These are phyloP conservation scores for Eospalax fontanierii DNA, from an alignment of 2,797 vertebrate genomes.

Conservation along the genomic window DNA sequence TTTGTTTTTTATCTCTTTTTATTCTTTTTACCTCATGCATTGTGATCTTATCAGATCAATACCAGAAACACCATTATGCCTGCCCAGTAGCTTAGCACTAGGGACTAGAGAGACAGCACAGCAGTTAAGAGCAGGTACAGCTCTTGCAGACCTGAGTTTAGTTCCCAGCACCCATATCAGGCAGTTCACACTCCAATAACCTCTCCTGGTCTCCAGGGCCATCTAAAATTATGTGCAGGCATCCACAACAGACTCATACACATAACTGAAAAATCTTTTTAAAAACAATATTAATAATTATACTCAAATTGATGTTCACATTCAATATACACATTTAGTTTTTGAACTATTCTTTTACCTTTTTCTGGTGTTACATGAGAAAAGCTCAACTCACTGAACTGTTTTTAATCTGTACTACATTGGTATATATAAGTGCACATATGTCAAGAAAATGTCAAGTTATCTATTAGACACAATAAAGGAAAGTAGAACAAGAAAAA, in stretches of 20 bases:
- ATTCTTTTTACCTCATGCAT: neutral
- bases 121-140: neutral
- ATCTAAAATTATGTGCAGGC: no score
- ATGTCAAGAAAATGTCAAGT: neutral
- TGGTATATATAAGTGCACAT: neutral
- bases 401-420: neutral
- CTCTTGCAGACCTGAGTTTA: neutral
- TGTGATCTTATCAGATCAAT: neutral
- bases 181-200: neutral
- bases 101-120: accelerated
- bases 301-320: neutral
- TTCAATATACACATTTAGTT: neutral
- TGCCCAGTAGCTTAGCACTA: neutral
- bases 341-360: neutral
- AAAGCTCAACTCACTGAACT: neutral
- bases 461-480: constrained; percentile 12
- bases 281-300: neutral
- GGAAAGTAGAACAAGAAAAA: neutral
- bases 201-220: neutral
- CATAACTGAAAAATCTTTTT: neutral
- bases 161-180: neutral
- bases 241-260: no score
- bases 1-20: no score
- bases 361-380: neutral
- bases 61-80: neutral